phyloP scores from a whole-genome alignment of 2,113 vertebrate species.

The Dasyornis broadbenti region DNA sequence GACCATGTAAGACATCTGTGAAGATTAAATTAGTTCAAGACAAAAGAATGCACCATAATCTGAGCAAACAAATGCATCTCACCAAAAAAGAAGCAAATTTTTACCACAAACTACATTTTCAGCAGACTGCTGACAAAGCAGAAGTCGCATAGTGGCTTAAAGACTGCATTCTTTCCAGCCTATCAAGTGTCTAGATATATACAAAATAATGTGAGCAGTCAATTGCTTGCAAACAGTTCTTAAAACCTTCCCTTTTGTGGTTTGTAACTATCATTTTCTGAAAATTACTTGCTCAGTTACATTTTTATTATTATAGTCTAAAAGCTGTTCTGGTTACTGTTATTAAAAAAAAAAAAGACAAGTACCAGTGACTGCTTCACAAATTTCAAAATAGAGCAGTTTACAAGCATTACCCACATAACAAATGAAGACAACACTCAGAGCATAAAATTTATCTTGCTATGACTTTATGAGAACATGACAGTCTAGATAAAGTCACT shows the following conservation, averaged over 20 bases:
- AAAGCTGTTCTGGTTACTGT: background rate
- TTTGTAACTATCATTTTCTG: background rate
- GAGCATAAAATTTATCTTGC: background rate
- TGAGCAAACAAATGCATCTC: background rate
- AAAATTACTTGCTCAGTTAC: background rate
- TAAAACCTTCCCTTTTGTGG: background rate
- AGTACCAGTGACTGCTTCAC: background rate
- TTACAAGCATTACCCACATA: background rate
- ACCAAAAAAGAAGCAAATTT: background rate
- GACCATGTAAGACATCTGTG: background rate
- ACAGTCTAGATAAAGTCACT: background rate
- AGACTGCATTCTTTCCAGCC: background rate
- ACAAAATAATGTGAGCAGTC: background rate
- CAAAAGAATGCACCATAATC: background rate
- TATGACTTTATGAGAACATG: background rate
- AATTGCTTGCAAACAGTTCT: background rate
- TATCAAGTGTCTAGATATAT: background rate
- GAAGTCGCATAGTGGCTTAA: background rate
- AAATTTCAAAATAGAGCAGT: background rate
- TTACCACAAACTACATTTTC: background rate
- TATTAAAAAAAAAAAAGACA: background rate
- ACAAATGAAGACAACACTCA: background rate
- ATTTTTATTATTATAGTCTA: background rate
- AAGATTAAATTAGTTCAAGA: background rate
- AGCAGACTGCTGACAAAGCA: conserved; percentile 3